phyloP scores from a whole-genome alignment of 2,797 vertebrate species.

The Chiloscyllium punctatum region DNA sequence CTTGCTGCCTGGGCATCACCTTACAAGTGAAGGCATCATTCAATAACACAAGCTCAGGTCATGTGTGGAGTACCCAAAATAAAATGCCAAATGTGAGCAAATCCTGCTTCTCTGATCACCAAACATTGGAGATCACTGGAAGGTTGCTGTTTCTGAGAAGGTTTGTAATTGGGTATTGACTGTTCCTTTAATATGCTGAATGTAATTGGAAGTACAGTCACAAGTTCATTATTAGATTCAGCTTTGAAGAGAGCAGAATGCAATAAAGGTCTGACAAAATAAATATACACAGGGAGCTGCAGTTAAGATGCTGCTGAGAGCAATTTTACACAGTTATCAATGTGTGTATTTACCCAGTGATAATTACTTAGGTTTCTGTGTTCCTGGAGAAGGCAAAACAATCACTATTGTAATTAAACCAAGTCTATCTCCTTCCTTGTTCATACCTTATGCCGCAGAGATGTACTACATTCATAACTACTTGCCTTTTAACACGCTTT shows the following conservation, averaged over 20 bases:
- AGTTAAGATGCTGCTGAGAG: not conserved
- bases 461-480: not conserved
- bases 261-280: slow-evolving; percentile 29
- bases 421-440: not conserved
- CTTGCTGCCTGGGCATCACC: not conserved
- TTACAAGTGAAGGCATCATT: not conserved
- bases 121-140: slow-evolving; percentile 48
- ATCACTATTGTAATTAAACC: not conserved
- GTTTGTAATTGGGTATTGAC: slow-evolving; percentile 63
- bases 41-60: not conserved
- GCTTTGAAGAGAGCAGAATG: slow-evolving; percentile 51
- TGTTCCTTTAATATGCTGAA: slow-evolving; percentile 51
- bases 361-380: not conserved
- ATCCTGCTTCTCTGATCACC: slow-evolving; percentile 53
- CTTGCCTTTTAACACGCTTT: not conserved
- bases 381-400: not conserved
- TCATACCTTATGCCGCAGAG: not conserved
- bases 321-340: not conserved
- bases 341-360: not conserved
- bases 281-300: not conserved
- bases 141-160: slow-evolving; percentile 45
- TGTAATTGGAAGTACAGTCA: slow-evolving; percentile 55
- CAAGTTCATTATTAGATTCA: slow-evolving; percentile 49
- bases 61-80: not conserved
- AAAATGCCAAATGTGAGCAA: slow-evolving; percentile 45